Conservation (phyloP, 2,797 vertebrate genomes). For the Enteromius fasciolatus region DNA sequence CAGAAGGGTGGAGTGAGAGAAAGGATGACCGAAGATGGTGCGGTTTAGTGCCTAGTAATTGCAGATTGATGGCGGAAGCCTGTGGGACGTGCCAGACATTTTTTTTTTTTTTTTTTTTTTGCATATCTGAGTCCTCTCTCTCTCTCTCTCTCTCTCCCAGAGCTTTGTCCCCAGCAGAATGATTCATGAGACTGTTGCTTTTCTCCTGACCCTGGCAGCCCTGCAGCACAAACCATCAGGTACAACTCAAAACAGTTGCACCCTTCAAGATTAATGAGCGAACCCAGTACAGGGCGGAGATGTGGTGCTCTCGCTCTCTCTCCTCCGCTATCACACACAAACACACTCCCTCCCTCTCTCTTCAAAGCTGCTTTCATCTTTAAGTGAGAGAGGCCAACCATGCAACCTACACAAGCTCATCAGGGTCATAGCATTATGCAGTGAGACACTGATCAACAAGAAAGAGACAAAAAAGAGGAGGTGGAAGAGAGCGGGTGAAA, state of each 20-base stretch:
- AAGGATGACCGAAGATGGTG: slow-evolving; percentile 16
- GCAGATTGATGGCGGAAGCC: slow-evolving; percentile 74
- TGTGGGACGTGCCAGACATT: slow-evolving; percentile 64
- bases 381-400: slow-evolving; percentile 51
- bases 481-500: not conserved
- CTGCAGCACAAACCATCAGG: slow-evolving; percentile 73
- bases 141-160: slow-evolving; percentile 36
- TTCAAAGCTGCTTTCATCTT: slow-evolving; percentile 41
- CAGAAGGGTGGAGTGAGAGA: not conserved
- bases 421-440: slow-evolving; percentile 59
- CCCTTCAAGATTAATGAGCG: slow-evolving; percentile 74
- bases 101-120: slow-evolving; percentile 53
- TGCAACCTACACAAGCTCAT: slow-evolving; percentile 51
- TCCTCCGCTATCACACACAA: slow-evolving; percentile 50
- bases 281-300: slow-evolving; percentile 56
- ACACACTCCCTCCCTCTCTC: slow-evolving; percentile 43
- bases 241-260: slow-evolving; percentile 74
- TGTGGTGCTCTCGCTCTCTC: slow-evolving; percentile 39
- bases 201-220: slow-evolving; percentile 67
- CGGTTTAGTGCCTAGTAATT: slow-evolving; percentile 60
- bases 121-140: slow-evolving; percentile 49
- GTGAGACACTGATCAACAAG: slow-evolving; percentile 57
- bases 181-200: slow-evolving; percentile 74
- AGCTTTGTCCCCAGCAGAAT: slow-evolving; percentile 68
- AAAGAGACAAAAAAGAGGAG: slow-evolving; percentile 30